Evolutionary conservation across 2,113 vertebrate species (phyloP).

Genomic region (Propithecus coquereli): DNA sequence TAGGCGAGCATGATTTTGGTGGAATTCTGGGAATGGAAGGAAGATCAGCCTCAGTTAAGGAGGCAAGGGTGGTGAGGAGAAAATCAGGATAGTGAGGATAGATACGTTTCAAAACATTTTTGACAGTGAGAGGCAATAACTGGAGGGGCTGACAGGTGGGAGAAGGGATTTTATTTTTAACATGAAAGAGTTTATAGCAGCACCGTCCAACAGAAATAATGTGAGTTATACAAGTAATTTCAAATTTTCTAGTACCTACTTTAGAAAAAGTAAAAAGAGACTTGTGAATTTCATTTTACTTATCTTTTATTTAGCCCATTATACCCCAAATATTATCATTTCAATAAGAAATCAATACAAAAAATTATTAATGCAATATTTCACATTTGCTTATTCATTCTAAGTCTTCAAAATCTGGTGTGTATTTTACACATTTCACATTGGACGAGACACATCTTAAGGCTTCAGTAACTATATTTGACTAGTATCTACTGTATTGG

Average conservation of each 20-base stretch:
- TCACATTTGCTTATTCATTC: background rate
- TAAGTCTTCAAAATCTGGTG: background rate
- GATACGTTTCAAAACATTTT: background rate
- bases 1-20: background rate
- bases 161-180: background rate
- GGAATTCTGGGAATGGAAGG: background rate
- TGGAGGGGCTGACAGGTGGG: background rate
- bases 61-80: background rate
- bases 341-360: background rate
- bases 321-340: background rate
- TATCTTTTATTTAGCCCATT: background rate
- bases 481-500: background rate
- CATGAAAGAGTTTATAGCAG: background rate
- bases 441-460: background rate
- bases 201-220: background rate
- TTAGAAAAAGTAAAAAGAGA: background rate
- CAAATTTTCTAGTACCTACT: background rate
- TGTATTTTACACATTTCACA: background rate
- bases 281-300: background rate
- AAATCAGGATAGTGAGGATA: background rate
- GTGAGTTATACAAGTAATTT: background rate
- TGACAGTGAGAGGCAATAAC: background rate
- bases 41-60: background rate
- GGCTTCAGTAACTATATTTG: background rate
- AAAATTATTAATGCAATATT: background rate